Base-by-base conservation (phyloP, 2,888 invertebrate genomes). In the Dexiosoma caninum region DNA sequence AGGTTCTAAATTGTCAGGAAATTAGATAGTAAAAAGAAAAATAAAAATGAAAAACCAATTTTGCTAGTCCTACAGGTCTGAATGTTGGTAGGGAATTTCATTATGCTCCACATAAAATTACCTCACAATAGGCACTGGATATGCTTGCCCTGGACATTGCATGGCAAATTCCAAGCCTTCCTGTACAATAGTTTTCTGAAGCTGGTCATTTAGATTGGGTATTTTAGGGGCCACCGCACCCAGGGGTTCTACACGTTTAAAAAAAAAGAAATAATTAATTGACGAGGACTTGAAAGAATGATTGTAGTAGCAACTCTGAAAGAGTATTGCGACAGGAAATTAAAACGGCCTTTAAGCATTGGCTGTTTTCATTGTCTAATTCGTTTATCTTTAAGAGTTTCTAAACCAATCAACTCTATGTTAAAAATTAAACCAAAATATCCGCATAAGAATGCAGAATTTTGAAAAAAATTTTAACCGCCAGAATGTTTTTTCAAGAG, bases 81-180 rank as follows among this genome's bases (percentile, higher is more conserved):
- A 62, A 74, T 76, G 69, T 74, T 74, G 72, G 55, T 32, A 62
- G 78, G 55, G 23, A 5, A n/a, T 19, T 19, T 49, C 1, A 4
- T 1, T 27, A 12, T 6, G 8, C 6, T 19, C 4, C 0, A 2
- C 0, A 2, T 14, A 42, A 30, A 32, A n/a, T 85, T 85, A 89
- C 94, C 94, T 94, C 92, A 94, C 93, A 83, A 92, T 89, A 85
- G 95, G 94, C 85, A 94, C 93, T 57, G 95, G 95, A 90, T 92
- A 95, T 30, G 94, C 94, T 89, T 95, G 95, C 12, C 94, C 94
- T 76, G 94, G 94, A 90, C 95, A 95, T 85, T 94, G 91, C 86
- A 95, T 90, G 40, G 94, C 93, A 85, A 93, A 91, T 87, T 92
- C 92, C 83, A 89, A 88, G 70, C 89, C 89, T 85, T 91, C 85